phyloP scores from a whole-genome alignment of 2,797 vertebrate genomes.

The Orientallactaga sibirica region DNA sequence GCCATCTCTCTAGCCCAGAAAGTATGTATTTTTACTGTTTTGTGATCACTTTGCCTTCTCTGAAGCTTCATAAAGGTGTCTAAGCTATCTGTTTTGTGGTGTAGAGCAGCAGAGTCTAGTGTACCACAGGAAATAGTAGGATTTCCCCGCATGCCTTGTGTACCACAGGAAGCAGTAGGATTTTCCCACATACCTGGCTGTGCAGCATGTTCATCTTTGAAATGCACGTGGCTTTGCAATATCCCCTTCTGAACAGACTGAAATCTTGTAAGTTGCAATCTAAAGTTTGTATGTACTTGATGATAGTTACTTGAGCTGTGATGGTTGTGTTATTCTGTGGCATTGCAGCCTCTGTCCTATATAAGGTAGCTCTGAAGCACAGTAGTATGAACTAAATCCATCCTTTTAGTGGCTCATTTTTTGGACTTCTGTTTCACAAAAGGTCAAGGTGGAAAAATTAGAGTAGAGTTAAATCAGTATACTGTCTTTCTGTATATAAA shows the following conservation, averaged over 20 bases:
- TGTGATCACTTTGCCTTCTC: neutral
- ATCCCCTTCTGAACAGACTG: constrained; percentile 13
- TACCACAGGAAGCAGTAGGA: neutral
- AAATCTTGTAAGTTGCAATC: neutral
- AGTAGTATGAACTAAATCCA: neutral
- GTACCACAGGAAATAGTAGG: neutral
- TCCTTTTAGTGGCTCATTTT: neutral
- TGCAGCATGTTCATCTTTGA: neutral
- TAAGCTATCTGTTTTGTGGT: neutral
- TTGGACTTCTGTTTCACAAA: constrained; percentile 23
- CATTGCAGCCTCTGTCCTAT: neutral
- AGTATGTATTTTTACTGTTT: neutral
- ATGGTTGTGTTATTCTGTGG: neutral
- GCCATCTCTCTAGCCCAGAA: neutral
- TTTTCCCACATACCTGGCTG: neutral
- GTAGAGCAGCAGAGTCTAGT: neutral
- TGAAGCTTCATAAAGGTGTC: neutral
- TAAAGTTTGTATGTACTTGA: constrained; percentile 32
- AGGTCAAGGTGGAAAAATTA: neutral
- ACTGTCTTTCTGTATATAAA: neutral
- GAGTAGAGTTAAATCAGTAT: neutral
- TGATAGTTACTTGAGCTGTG: neutral
- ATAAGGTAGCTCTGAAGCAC: neutral
- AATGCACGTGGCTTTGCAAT: neutral
- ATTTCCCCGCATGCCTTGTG: neutral